phyloP scores from a whole-genome alignment of 1,140 invertebrate species.

The Drosophila lacertosa region DNA sequence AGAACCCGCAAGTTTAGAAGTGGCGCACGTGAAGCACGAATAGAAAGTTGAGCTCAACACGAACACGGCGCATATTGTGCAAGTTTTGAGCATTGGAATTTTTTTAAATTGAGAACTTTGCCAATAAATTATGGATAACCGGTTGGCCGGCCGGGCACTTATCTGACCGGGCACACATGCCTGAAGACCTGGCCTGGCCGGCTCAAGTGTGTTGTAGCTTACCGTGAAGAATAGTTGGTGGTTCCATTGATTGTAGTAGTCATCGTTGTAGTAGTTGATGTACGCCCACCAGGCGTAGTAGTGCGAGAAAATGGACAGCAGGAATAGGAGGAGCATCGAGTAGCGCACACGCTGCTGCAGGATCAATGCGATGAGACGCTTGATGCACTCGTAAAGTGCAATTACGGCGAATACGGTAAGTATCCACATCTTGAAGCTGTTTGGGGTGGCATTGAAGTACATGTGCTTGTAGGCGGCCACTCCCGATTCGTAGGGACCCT shows the following conservation, averaged over 20 bases:
- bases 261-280: constrained; percentile 94
- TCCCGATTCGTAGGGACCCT: constrained; percentile 92
- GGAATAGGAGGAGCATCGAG: constrained; percentile 90
- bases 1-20: constrained; percentile 48
- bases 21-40: constrained; percentile 32
- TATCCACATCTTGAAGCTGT: constrained; percentile 91
- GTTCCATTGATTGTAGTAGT: constrained; percentile 91
- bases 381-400: constrained; percentile 89
- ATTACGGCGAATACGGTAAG: constrained; percentile 88
- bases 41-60: constrained; percentile 46
- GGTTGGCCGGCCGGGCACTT: constrained; percentile 27
- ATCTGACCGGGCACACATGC: constrained; percentile 15
- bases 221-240: constrained; percentile 91
- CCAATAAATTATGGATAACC: constrained; percentile 72
- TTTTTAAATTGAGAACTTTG: constrained; percentile 58
- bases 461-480: constrained; percentile 91
- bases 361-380: constrained; percentile 87
- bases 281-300: constrained; percentile 94
- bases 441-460: constrained; percentile 92
- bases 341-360: constrained; percentile 86
- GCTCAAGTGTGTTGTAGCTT: constrained; percentile 39
- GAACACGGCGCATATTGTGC: constrained; percentile 58
- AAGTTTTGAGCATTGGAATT: constrained; percentile 68
- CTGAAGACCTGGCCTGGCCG: constrained; percentile 28
- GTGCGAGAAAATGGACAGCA: constrained; percentile 90